Percentiles rank a stretch among this genome's conserved stretches.
These are phyloP conservation scores for Macrostomum lignano DNA, from an alignment of 1,140 invertebrate species.

Conservation along the genomic window DNA sequence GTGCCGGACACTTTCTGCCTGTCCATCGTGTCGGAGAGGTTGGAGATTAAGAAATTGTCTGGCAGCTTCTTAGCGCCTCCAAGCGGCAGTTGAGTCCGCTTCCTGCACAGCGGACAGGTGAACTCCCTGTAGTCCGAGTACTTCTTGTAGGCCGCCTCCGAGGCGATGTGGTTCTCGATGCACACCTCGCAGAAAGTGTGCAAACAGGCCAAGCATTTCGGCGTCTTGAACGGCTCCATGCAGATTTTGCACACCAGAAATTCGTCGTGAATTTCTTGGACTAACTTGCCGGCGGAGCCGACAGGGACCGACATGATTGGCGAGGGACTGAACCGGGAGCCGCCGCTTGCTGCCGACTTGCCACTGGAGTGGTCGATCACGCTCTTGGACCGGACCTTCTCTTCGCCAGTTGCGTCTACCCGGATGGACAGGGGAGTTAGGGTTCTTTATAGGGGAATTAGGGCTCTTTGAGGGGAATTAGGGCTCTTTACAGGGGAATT, in stretches of 20 bases:
- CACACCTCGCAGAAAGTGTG: slow-evolving; percentile 71
- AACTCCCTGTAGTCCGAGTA: slow-evolving; percentile 28
- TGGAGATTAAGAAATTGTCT: slow-evolving; percentile 28
- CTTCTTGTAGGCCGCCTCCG: slow-evolving; percentile 10
- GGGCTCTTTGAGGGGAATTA: too few species aligned
- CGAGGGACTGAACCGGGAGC: too few species aligned
- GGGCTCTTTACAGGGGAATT: too few species aligned
- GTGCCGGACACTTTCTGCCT: slow-evolving; percentile 17
- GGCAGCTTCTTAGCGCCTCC: slow-evolving; percentile 28
- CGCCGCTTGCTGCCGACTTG: too few species aligned
- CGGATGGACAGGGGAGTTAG: too few species aligned
- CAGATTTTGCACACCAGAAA: slow-evolving; percentile 29
- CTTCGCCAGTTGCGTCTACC: too few species aligned
- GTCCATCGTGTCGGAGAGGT: slow-evolving; percentile 21
- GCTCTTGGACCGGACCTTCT: too few species aligned
- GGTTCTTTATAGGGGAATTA: too few species aligned
- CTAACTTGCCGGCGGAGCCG: too few species aligned
- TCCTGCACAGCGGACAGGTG: slow-evolving; percentile 28
- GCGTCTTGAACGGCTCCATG: slow-evolving; percentile 28
- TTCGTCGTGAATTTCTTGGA: slow-evolving; percentile 27
- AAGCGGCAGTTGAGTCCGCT: slow-evolving; percentile 25
- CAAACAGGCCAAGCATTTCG: slow-evolving; percentile 56
- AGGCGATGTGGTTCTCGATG: slow-evolving; percentile 15
- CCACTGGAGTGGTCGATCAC: too few species aligned
- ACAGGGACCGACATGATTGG: too few species aligned